phyloP scores from a whole-genome alignment of 2,888 invertebrate species.

The Plebejus melissa region DNA sequence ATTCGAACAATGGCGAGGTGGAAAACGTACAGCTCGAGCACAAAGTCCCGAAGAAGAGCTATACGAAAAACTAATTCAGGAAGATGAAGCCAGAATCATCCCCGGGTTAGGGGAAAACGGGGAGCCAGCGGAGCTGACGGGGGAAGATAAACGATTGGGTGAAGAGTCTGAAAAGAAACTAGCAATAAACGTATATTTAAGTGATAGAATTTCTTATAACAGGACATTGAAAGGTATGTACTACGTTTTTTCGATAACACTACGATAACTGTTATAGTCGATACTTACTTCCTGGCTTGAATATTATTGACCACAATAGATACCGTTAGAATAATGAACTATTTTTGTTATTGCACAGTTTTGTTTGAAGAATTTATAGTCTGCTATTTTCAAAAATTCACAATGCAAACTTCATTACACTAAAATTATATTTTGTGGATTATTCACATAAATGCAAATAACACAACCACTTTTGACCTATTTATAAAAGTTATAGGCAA shows the following conservation, averaged over 20 bases:
- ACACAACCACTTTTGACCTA: neutral
- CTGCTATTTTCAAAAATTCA: neutral
- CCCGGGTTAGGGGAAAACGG: slow-evolving; percentile 85
- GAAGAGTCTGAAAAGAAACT: slow-evolving; percentile 88
- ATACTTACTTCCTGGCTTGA: slow-evolving; percentile 17
- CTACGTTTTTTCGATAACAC: slow-evolving; percentile 13
- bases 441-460: neutral
- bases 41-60: slow-evolving; percentile 44
- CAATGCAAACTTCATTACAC: neutral
- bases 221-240: slow-evolving; percentile 83
- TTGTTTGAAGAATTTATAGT: neutral
- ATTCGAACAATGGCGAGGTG: slow-evolving; percentile 69
- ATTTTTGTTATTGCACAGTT: neutral
- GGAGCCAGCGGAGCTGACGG: slow-evolving; percentile 81
- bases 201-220: slow-evolving; percentile 92
- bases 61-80: slow-evolving; percentile 74
- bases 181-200: slow-evolving; percentile 92
- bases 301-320: slow-evolving; percentile 8
- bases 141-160: slow-evolving; percentile 81
- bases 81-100: slow-evolving; percentile 82
- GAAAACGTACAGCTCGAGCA: slow-evolving; percentile 52
- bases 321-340: slow-evolving; percentile 3
- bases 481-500: neutral
- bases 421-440: neutral
- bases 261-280: slow-evolving; percentile 35